A percentile compares a stretch with the other conserved stretches of the same genome.
Evolutionary conservation across 2,888 invertebrate species (phyloP).

Genomic region (Platerodrilus igneus): DNA sequence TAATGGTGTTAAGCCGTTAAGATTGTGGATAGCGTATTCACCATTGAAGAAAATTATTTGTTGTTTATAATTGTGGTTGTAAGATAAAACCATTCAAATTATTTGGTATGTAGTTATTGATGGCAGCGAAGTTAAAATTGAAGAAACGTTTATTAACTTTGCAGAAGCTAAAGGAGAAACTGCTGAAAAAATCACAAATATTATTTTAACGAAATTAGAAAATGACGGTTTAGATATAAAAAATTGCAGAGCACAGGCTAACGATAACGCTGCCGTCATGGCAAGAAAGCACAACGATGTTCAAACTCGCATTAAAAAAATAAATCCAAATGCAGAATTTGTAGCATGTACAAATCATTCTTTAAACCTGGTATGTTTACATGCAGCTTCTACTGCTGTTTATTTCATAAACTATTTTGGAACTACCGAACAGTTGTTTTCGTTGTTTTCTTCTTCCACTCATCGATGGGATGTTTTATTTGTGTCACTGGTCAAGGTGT

Average conservation of each 20-base stretch:
- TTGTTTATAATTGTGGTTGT: no score
- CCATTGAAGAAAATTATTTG: no score
- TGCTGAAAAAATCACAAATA: slow-evolving; percentile 26
- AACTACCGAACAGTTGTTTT: slow-evolving; percentile 21
- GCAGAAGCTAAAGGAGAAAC: slow-evolving; percentile 30
- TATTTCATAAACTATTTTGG: slow-evolving; percentile 25
- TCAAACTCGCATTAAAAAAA: slow-evolving; percentile 18
- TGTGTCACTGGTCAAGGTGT: slow-evolving; percentile 25
- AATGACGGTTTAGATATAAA: slow-evolving; percentile 27
- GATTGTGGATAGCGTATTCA: no score
- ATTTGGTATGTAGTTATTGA: slow-evolving; percentile 28
- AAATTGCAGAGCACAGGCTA: slow-evolving; percentile 32
- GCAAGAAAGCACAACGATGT: slow-evolving; percentile 24
- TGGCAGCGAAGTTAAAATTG: slow-evolving; percentile 22
- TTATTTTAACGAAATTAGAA: slow-evolving; percentile 26
- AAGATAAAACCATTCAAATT: slow-evolving; percentile 29
- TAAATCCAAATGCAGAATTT: slow-evolving; percentile 23
- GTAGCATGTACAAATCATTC: slow-evolving; percentile 24
- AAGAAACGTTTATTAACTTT: slow-evolving; percentile 30
- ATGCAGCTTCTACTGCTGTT: slow-evolving; percentile 24
- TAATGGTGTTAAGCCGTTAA: no score
- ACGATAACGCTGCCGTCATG: slow-evolving; percentile 31
- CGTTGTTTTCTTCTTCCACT: slow-evolving; percentile 26
- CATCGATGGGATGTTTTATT: slow-evolving; percentile 26
- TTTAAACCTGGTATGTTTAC: slow-evolving; percentile 27